Evolutionary conservation across 1,140 invertebrate genomes (phyloP).

Genomic region (Pogonomyrmex californicus): DNA sequence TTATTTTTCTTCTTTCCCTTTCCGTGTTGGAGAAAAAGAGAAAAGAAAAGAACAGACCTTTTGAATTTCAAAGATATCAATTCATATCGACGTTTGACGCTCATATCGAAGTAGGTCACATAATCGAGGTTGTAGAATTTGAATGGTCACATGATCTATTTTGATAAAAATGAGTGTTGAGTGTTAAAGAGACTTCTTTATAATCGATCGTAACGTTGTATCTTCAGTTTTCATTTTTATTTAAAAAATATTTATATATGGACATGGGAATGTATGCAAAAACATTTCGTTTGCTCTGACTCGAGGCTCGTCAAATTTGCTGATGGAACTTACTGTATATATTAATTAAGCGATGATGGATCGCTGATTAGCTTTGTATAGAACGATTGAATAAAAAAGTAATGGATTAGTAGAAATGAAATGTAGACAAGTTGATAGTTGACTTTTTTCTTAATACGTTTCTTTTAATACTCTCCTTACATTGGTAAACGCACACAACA

Average conservation of each 20-base stretch:
- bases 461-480: constrained; percentile 53
- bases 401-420: not conserved
- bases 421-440: constrained; percentile 2
- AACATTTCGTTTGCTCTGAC: not conserved
- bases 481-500: constrained; percentile 46
- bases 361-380: constrained; percentile 1
- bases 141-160: no score
- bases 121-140: no score
- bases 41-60: no score
- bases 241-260: not conserved
- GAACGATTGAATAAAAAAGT: not conserved
- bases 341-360: not conserved
- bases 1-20: no score
- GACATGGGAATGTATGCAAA: not conserved
- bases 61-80: no score
- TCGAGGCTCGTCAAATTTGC: not conserved
- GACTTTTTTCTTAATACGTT: not conserved
- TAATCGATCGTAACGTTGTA: no score
- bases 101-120: no score
- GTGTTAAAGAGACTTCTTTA: no score
- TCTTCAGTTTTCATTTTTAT: not conserved
- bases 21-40: no score
- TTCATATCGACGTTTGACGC: no score
- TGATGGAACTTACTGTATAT: not conserved
- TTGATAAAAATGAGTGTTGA: no score